These are phyloP conservation scores for Genyomyrus donnyi DNA, from an alignment of 2,113 vertebrate genomes.

Conservation along the genomic window DNA sequence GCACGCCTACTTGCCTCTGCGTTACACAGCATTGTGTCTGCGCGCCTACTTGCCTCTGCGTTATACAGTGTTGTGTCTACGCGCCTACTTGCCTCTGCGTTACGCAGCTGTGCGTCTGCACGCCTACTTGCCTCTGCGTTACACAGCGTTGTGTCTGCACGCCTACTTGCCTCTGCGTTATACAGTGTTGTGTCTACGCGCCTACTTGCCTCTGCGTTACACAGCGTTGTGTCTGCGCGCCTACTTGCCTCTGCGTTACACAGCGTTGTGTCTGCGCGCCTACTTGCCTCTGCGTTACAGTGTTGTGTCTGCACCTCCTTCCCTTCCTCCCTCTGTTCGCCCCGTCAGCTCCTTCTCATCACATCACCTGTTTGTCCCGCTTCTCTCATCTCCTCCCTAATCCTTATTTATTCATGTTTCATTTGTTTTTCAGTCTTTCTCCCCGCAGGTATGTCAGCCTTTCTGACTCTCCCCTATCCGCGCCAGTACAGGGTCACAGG, in stretches of 20 bases:
- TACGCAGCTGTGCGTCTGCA: no score
- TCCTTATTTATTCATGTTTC: background rate
- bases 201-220: background rate
- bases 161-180: no score
- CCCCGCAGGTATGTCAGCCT: background rate
- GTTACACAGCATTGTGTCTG: no score
- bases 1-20: no score
- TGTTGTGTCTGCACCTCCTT: background rate
- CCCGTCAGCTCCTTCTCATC: background rate
- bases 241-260: no score
- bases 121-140: no score
- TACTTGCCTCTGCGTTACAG: background rate
- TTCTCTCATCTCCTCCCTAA: background rate
- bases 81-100: no score
- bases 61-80: background rate
- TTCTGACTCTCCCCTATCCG: no score
- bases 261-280: background rate
- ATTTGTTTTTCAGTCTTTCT: background rate
- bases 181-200: no score
- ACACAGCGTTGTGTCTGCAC: background rate
- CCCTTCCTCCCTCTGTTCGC: background rate
- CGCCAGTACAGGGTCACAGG: background rate
- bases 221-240: background rate
- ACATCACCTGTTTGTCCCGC: background rate
- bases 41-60: no score